Conservation (phyloP, 2,888 invertebrate genomes). For the Himalopsyche kuldschensis region DNA sequence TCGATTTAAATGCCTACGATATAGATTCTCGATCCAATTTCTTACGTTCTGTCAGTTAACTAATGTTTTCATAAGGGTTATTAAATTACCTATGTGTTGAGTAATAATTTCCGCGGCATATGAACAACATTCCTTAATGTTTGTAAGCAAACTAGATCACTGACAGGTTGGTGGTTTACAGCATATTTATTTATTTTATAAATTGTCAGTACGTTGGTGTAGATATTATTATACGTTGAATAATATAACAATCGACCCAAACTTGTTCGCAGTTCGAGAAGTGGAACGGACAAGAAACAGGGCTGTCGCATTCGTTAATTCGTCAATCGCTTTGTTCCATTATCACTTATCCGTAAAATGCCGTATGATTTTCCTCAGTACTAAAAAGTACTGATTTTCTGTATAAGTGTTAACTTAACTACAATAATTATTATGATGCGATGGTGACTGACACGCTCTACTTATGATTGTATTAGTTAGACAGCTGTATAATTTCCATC, state of each 20-base stretch:
- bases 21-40: too few species aligned
- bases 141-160: neutral
- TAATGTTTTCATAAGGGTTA: neutral
- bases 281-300: conserved; percentile 10
- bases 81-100: neutral
- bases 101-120: neutral
- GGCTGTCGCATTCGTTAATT: neutral
- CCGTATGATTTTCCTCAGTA: too few species aligned
- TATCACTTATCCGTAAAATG: too few species aligned
- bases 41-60: too few species aligned
- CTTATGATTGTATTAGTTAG: neutral
- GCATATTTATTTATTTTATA: conserved; percentile 11
- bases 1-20: too few species aligned
- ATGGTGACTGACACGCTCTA: neutral
- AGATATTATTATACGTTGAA: neutral
- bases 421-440: neutral
- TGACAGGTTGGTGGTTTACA: conserved; percentile 20
- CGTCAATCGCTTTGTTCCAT: too few species aligned
- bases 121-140: neutral
- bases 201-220: neutral
- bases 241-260: conserved; percentile 22
- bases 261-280: conserved; percentile 25
- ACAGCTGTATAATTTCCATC: neutral
- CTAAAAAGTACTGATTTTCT: too few species aligned
- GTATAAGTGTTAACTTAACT: neutral